Evolutionary conservation across 2,113 vertebrate genomes (phyloP).

Genomic region (Sus scrofa): DNA sequence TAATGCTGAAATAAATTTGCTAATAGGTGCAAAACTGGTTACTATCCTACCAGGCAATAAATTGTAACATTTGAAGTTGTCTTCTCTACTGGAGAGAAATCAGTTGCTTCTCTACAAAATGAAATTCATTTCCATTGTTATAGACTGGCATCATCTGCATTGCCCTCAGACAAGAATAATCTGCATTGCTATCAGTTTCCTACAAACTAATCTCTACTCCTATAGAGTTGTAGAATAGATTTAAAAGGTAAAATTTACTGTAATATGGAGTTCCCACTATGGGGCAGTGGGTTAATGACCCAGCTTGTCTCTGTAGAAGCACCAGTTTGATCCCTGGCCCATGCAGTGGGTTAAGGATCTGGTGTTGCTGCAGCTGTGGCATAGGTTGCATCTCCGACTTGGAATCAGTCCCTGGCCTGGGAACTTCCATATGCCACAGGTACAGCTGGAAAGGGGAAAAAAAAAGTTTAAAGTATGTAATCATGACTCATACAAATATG

Average conservation of each 20-base stretch:
- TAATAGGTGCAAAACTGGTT: slow-evolving; percentile 4
- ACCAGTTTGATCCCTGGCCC: too few species aligned
- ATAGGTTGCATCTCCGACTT: too few species aligned
- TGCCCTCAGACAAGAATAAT: not conserved
- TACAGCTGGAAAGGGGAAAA: not conserved
- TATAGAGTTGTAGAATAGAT: slow-evolving; percentile 7
- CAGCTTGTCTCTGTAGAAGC: too few species aligned
- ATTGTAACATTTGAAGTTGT: slow-evolving; percentile 10
- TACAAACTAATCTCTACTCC: slow-evolving; percentile 28
- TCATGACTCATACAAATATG: slow-evolving; percentile 1
- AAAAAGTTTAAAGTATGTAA: not conserved
- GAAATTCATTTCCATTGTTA: slow-evolving; percentile 13
- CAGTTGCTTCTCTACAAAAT: not conserved
- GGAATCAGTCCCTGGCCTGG: too few species aligned
- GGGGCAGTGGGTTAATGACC: too few species aligned
- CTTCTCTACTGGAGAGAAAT: slow-evolving; percentile 29
- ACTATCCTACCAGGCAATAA: not conserved
- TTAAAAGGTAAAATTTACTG: not conserved
- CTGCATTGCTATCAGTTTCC: not conserved
- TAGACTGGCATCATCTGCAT: not conserved
- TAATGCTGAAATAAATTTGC: slow-evolving; percentile 35
- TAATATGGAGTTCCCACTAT: too few species aligned
- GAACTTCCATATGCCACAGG: too few species aligned
- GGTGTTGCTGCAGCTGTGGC: too few species aligned
- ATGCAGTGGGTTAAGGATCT: too few species aligned